Percentiles rank a stretch among this genome's conserved stretches.
Conservation (phyloP, 2,113 vertebrate genomes). For the Aptenodytes forsteri region DNA sequence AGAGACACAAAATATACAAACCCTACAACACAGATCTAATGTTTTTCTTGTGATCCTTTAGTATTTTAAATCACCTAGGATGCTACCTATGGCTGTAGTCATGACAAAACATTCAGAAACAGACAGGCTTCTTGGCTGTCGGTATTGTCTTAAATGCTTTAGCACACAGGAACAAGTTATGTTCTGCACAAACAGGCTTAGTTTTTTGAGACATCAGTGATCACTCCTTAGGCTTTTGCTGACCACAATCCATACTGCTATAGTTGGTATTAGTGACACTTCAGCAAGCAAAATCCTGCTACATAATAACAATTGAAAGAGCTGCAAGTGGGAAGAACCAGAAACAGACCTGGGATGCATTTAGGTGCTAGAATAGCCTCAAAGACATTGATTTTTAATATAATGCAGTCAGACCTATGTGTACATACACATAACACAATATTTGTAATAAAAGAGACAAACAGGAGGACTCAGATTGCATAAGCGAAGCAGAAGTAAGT, state of each 20-base stretch:
- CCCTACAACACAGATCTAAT: background rate
- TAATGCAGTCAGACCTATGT: background rate
- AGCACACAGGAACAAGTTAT: background rate
- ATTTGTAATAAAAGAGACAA: background rate
- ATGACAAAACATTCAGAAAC: background rate
- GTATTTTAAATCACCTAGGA: background rate
- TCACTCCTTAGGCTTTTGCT: background rate
- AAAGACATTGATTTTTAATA: background rate
- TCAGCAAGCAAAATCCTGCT: background rate
- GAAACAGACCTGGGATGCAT: background rate
- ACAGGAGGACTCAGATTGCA: background rate
- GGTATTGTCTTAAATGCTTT: background rate
- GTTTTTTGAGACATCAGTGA: background rate
- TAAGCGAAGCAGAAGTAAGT: background rate
- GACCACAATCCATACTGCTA: background rate
- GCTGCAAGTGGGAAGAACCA: background rate
- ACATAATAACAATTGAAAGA: background rate
- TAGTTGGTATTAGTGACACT: background rate
- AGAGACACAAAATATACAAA: background rate
- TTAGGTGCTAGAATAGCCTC: background rate
- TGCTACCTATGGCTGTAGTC: background rate
- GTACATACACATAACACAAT: background rate
- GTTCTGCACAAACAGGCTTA: background rate
- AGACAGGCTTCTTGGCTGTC: background rate
- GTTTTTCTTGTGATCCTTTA: background rate